A percentile compares a stretch with the other conserved stretches of the same genome.
Conservation (phyloP, 2,797 vertebrate species). For the Pipistrellus pygmaeus region DNA sequence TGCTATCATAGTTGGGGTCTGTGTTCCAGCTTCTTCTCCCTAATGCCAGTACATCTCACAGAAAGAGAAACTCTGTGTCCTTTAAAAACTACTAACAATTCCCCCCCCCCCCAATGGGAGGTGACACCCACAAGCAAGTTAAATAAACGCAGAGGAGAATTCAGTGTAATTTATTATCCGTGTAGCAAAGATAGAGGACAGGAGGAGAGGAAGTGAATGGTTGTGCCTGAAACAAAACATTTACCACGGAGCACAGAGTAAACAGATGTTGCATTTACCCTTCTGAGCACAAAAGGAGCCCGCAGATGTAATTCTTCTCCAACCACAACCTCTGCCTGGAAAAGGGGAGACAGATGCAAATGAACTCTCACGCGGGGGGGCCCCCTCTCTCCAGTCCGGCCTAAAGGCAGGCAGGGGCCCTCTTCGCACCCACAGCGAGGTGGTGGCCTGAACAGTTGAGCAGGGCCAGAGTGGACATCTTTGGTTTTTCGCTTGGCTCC, state of each 20-base stretch:
- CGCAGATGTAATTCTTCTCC: constrained; percentile 76
- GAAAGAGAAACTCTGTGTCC: constrained; percentile 63
- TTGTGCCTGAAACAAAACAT: constrained; percentile 72
- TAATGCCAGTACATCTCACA: constrained; percentile 58
- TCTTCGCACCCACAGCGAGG: constrained; percentile 51
- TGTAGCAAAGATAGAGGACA: constrained; percentile 41
- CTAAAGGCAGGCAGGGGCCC: constrained; percentile 42
- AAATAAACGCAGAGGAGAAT: constrained; percentile 77
- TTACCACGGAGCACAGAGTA: constrained; percentile 72
- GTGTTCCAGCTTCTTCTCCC: constrained; percentile 42
- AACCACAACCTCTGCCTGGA: background rate
- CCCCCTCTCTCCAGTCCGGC: background rate
- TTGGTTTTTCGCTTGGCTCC: constrained; percentile 80
- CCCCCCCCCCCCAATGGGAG: constrained; percentile 28
- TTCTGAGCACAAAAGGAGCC: constrained; percentile 67
- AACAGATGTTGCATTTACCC: constrained; percentile 76
- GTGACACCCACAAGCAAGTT: constrained; percentile 80
- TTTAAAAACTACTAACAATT: constrained; percentile 76
- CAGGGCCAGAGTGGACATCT: constrained; percentile 79
- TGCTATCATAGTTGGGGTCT: constrained; percentile 29
- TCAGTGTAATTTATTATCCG: constrained; percentile 68
- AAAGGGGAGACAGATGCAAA: constrained; percentile 64
- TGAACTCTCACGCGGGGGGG: constrained; percentile 1
- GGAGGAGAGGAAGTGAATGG: constrained; percentile 68
- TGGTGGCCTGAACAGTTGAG: constrained; percentile 52